Percentiles rank a stretch among this genome's conserved stretches.
phyloP scores from a whole-genome alignment of 1,140 invertebrate species.

The Lepidurus packardi region DNA sequence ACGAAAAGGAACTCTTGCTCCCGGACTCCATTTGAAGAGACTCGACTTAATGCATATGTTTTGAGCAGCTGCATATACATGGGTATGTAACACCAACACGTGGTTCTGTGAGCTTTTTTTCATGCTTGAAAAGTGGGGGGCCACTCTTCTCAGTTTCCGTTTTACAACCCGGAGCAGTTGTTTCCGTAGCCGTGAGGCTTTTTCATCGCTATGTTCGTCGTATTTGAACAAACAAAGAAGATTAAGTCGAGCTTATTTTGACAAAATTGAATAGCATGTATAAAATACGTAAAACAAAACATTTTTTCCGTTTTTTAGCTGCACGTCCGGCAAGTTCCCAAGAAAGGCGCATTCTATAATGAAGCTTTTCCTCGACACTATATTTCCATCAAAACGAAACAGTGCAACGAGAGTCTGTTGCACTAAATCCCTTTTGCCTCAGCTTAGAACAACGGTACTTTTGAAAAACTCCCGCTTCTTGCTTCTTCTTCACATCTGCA shows the following conservation, averaged over 20 bases:
- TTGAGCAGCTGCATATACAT: background rate
- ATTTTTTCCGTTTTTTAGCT: background rate
- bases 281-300: background rate
- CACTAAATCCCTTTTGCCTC: background rate
- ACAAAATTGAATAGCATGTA: background rate
- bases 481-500: background rate
- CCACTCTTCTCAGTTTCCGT: slow-evolving; percentile 6
- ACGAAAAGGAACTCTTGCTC: background rate
- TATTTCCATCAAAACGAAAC: background rate
- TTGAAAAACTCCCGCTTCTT: background rate
- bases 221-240: background rate
- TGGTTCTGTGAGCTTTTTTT: background rate
- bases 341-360: too few relatives aligned
- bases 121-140: background rate
- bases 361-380: too few relatives aligned
- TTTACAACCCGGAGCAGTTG: slow-evolving; percentile 21
- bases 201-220: background rate
- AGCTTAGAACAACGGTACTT: background rate
- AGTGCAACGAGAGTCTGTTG: background rate
- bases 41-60: background rate
- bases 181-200: slow-evolving; percentile 17
- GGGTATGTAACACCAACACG: background rate
- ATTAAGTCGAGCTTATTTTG: background rate
- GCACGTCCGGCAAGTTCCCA: background rate
- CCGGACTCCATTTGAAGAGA: background rate